phyloP scores from a whole-genome alignment of 2,797 vertebrate species.

The Spheniscus humboldti region DNA sequence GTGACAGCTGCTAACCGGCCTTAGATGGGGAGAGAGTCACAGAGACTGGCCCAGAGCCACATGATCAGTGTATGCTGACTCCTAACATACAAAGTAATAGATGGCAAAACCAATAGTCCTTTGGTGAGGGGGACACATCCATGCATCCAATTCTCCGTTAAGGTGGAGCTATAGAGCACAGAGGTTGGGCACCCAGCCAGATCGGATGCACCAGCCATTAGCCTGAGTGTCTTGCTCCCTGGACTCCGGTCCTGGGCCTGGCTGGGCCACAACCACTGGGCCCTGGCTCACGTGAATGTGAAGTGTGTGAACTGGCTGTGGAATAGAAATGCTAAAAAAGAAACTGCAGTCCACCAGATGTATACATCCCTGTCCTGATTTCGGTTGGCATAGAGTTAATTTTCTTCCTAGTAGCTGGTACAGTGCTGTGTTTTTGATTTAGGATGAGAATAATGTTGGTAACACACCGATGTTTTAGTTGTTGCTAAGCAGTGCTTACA shows the following conservation, averaged over 20 bases:
- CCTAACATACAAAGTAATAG: background rate
- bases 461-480: no score
- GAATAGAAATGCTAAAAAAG: background rate
- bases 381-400: no score
- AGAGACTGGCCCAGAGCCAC: background rate
- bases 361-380: background rate
- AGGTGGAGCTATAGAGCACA: background rate
- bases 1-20: background rate
- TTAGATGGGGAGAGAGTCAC: background rate
- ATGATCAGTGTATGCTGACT: no score
- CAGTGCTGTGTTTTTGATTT: no score
- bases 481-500: no score
- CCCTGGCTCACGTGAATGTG: background rate
- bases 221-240: background rate
- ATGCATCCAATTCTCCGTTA: background rate
- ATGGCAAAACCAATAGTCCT: background rate
- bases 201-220: background rate
- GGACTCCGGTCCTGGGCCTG: background rate
- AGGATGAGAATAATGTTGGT: no score
- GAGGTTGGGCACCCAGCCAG: background rate
- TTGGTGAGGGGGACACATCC: background rate
- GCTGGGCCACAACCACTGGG: background rate
- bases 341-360: background rate
- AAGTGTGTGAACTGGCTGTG: background rate
- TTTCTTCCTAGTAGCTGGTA: no score